Conservation (phyloP, 2,888 invertebrate species). For the Clostera curtula region DNA sequence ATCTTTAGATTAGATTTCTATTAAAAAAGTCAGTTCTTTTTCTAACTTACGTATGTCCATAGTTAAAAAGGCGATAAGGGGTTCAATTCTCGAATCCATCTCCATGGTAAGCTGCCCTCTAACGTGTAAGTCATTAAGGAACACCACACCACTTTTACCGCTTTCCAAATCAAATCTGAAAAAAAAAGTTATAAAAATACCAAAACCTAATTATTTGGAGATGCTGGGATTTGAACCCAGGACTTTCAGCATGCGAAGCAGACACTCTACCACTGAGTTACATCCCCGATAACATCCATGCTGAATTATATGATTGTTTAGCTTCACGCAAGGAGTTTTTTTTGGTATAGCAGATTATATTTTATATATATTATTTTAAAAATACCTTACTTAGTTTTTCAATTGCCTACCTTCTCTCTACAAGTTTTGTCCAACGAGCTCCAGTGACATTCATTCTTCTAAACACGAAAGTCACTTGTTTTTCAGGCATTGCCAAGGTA, state of each 20-base stretch:
- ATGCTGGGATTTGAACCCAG: constrained; percentile 79
- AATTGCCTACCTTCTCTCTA: constrained; percentile 50
- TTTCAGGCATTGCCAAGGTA: constrained; percentile 44
- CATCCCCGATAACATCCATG: constrained; percentile 37
- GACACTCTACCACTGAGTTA: constrained; percentile 76
- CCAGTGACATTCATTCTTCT: constrained; percentile 60
- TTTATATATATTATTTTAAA: no score
- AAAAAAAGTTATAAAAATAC: constrained; percentile 2
- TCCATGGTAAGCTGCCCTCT: constrained; percentile 51
- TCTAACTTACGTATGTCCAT: constrained; percentile 60
- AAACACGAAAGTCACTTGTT: constrained; percentile 48
- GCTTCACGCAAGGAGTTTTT: constrained; percentile 3
- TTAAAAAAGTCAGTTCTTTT: background rate
- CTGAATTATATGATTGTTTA: constrained; percentile 3
- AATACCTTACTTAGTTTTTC: no score
- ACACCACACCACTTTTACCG: constrained; percentile 44
- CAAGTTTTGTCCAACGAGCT: constrained; percentile 55
- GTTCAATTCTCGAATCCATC: constrained; percentile 34
- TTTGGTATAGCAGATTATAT: background rate
- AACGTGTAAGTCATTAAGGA: constrained; percentile 52
- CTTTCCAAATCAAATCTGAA: constrained; percentile 45
- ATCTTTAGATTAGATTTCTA: no score
- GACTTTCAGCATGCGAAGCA: constrained; percentile 80
- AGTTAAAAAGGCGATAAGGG: constrained; percentile 41
- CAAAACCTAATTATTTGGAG: constrained; percentile 46